A percentile compares a stretch with the other conserved stretches of the same genome.
Conservation (phyloP, 2,113 vertebrate species). For the Tichodroma muraria region DNA sequence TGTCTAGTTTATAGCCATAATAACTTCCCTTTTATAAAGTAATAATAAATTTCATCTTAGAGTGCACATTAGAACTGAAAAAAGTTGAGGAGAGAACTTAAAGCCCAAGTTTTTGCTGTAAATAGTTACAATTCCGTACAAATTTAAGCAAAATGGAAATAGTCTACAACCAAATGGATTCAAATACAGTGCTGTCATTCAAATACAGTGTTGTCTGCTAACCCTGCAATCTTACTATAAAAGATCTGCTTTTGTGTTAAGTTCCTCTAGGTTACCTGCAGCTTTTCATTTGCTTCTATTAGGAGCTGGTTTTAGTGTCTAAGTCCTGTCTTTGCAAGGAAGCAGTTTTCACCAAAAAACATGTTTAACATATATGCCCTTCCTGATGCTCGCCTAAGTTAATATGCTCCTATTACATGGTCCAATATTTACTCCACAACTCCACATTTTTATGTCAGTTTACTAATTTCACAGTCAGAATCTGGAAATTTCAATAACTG, state of each 20-base stretch:
- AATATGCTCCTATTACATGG: neutral
- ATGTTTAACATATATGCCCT: fast-evolving
- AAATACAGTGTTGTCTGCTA: neutral
- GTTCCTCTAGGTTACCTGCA: neutral
- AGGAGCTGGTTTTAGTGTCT: neutral
- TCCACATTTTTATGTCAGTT: neutral
- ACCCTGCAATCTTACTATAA: neutral
- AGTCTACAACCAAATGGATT: neutral
- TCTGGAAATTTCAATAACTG: neutral
- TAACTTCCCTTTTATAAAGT: neutral
- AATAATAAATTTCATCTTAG: neutral
- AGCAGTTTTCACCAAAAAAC: neutral
- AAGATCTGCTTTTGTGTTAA: neutral
- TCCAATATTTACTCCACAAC: neutral
- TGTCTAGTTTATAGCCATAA: neutral
- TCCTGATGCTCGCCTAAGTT: neutral
- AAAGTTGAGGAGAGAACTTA: neutral
- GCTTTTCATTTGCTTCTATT: neutral
- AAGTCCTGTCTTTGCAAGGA: neutral
- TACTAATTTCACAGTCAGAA: neutral
- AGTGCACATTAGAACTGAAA: neutral
- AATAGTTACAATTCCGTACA: neutral
- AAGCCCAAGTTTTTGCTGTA: neutral
- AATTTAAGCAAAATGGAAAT: neutral
- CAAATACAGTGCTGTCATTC: neutral